Conservation (phyloP, 1,140 invertebrate genomes). For the Aporrectodea caliginosa region DNA sequence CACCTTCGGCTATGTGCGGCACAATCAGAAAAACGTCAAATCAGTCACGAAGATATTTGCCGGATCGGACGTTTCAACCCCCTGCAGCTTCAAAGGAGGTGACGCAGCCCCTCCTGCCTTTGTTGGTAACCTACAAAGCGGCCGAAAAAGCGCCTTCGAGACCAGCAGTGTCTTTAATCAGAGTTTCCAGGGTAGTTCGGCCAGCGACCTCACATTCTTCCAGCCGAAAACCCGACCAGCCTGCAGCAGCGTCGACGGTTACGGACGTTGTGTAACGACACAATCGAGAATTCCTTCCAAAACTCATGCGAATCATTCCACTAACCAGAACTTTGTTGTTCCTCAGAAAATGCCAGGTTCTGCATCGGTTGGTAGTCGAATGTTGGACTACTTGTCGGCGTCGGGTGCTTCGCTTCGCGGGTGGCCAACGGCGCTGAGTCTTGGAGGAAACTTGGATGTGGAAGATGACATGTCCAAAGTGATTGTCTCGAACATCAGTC, state of each 20-base stretch:
- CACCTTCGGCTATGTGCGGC: conserved; percentile 88
- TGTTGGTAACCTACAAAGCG: no score
- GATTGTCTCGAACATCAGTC: background rate
- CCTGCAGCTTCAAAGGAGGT: background rate
- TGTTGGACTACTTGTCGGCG: background rate
- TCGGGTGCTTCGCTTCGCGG: background rate
- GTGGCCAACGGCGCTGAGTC: background rate
- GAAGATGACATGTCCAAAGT: background rate
- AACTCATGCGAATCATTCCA: no score
- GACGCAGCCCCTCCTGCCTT: background rate
- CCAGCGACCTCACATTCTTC: background rate
- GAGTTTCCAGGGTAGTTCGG: background rate
- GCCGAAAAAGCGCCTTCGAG: no score
- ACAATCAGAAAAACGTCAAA: conserved; percentile 33
- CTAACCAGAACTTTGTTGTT: background rate
- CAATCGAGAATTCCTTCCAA: no score
- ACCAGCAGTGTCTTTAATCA: no score
- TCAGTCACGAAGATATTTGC: background rate
- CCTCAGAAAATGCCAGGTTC: background rate
- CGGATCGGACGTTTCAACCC: background rate
- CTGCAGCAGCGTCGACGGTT: background rate
- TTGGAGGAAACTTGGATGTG: no score
- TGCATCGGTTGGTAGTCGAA: background rate
- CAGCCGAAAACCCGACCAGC: background rate
- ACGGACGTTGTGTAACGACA: background rate